Base-by-base conservation (phyloP, 2,113 vertebrate genomes). In the Epinephelus cyanopodus region DNA sequence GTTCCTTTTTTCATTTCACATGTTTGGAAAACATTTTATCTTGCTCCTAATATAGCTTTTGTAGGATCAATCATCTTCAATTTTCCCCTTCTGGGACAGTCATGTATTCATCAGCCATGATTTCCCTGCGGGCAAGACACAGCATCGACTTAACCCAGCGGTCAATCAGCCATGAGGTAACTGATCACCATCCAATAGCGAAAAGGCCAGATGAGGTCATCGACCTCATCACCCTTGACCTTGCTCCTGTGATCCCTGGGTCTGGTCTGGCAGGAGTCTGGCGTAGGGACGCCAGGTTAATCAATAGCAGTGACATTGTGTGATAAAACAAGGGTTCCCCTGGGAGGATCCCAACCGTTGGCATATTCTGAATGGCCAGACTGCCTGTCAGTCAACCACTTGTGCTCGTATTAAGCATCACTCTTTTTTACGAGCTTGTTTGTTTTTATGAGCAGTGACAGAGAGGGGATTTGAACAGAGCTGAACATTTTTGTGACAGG, bases 201-300 rank as follows among this genome's bases (percentile, higher is more conserved):
- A 76, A 83, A 83, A 58, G 77, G 77, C 70, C 87, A 87, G 74
- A 87, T 87, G 75, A 78, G 85, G 90, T 89, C 77, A 17, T 18
- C 5, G 47, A 77, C 74, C 83, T 75, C 12, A 10, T 74, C 57
- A 91, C 83, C 72, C 74, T 62, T 86, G 72, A 90, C 89, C 81
- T 80, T 76, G 68, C 25, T 45, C 54, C 27, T 33, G 18, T 90
- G 87, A 91, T 70, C 89, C 47, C 15, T 10, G 58, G 61, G 84
- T 81, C 83, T 83, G 74, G 58, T 90, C 86, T 47, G 33, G 62
- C 19, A 57, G 79, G 87, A 83, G 87, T 82, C 91, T 92, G 91
- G 91, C 68, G 11, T 82, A 8, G 65, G 79, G 91, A 90, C 82
- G 85, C 87, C 2, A 19, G 45, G 58, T 89, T 65, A 86, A 92